Evolutionary conservation across 2,888 invertebrate genomes (phyloP).

Genomic region (Miltochrista miniata): DNA sequence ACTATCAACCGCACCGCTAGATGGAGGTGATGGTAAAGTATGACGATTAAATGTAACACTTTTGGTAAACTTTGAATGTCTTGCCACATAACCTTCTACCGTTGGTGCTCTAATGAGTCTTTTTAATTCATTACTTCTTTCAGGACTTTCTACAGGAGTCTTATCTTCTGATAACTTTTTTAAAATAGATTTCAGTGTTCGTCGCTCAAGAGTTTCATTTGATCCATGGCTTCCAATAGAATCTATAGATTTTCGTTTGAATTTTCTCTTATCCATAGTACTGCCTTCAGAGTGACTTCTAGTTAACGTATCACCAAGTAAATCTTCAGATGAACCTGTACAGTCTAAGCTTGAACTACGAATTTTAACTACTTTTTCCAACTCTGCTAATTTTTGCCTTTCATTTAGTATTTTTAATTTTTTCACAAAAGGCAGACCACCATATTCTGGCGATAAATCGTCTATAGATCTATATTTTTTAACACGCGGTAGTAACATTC

Average conservation of each 20-base stretch:
- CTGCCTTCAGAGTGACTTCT: conserved; percentile 93
- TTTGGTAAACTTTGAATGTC: conserved; percentile 94
- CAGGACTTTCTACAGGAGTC: conserved; percentile 74
- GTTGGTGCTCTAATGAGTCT: conserved; percentile 92
- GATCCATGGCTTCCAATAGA: conserved; percentile 75
- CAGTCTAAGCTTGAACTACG: conserved; percentile 92
- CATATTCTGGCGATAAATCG: conserved; percentile 94
- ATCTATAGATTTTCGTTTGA: conserved; percentile 71
- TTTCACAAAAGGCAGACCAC: conserved; percentile 93
- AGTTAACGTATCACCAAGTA: conserved; percentile 84
- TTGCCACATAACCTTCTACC: conserved; percentile 93
- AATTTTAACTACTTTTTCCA: conserved; percentile 89
- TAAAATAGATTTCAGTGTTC: conserved; percentile 92
- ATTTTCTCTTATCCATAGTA: conserved; percentile 86
- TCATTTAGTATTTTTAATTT: conserved; percentile 95
- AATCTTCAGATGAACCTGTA: conserved; percentile 85
- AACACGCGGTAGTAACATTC: conserved; percentile 65
- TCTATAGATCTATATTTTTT: conserved; percentile 93
- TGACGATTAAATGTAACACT: conserved; percentile 95
- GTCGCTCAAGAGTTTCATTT: conserved; percentile 92
- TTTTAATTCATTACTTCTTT: conserved; percentile 84
- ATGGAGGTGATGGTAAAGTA: conserved; percentile 91
- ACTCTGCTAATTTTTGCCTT: conserved; percentile 92
- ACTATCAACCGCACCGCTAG: conserved; percentile 70
- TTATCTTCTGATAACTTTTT: conserved; percentile 91